Conservation (phyloP, 1,140 invertebrate genomes). For the Penaeus chinensis region DNA sequence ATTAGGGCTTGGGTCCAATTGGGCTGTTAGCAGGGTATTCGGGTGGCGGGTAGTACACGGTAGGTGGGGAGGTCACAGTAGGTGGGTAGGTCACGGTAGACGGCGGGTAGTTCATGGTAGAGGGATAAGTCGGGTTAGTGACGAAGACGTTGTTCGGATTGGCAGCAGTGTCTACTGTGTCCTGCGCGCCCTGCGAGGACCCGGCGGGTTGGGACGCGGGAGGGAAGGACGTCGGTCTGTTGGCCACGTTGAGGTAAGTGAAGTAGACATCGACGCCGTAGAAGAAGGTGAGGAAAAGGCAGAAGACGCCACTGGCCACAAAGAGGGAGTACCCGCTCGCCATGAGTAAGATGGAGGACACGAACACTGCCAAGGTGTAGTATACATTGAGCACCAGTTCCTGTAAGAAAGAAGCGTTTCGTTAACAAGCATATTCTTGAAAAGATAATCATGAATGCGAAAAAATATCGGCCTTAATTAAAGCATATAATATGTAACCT, state of each 20-base stretch:
- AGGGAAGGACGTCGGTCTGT: not conserved
- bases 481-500: too few relatives aligned
- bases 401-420: not conserved
- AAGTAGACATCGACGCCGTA: slow-evolving; percentile 32
- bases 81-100: not conserved
- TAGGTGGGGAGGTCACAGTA: not conserved
- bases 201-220: not conserved
- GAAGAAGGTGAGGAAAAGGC: slow-evolving; percentile 16
- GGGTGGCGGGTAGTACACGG: not conserved
- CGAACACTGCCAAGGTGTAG: slow-evolving; percentile 15
- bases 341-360: slow-evolving; percentile 23
- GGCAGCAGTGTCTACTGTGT: not conserved
- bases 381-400: slow-evolving; percentile 20
- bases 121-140: slow-evolving; percentile 30
- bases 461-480: too few relatives aligned
- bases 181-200: not conserved
- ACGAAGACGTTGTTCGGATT: not conserved
- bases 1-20: too few relatives aligned
- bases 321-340: not conserved
- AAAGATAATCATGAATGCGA: too few relatives aligned
- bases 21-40: not conserved
- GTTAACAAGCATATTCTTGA: not conserved
- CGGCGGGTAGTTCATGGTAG: slow-evolving; percentile 23
- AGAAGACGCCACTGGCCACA: slow-evolving; percentile 30
- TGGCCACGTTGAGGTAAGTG: slow-evolving; percentile 3